Conservation (phyloP, 2,113 vertebrate genomes). For the Theropithecus gelada region DNA sequence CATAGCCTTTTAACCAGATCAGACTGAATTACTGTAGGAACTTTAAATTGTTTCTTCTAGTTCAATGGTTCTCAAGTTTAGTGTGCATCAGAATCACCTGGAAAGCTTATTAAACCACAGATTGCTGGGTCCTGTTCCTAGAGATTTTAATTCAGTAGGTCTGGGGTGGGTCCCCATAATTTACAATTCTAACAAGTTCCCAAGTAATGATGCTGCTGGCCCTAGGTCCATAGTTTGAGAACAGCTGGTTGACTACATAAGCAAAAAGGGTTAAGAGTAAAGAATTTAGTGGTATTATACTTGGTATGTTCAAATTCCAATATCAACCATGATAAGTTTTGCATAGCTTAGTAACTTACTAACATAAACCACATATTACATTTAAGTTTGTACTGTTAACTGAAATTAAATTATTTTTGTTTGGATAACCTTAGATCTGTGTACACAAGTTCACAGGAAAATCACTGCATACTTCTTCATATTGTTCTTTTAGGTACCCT, state of each 20-base stretch:
- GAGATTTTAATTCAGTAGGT: background rate
- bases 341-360: constrained; percentile 39
- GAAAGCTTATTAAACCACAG: background rate
- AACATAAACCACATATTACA: background rate
- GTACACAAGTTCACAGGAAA: background rate
- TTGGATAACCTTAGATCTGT: background rate
- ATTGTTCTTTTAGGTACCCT: background rate
- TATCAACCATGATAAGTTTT: constrained; percentile 14
- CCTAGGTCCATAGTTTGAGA: background rate
- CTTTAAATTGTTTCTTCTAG: background rate
- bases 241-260: background rate
- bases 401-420: constrained; percentile 20
- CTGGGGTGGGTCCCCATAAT: background rate
- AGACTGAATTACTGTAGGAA: background rate
- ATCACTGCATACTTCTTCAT: background rate
- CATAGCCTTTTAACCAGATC: background rate
- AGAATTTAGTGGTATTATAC: background rate
- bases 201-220: background rate
- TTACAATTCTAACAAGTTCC: background rate
- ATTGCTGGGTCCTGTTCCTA: background rate
- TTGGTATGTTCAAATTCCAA: constrained; percentile 36
- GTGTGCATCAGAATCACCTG: background rate
- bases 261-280: background rate
- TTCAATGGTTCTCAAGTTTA: background rate
- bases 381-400: background rate